Base-by-base conservation (phyloP, 2,797 vertebrate species). In the Mus minutoides region DNA sequence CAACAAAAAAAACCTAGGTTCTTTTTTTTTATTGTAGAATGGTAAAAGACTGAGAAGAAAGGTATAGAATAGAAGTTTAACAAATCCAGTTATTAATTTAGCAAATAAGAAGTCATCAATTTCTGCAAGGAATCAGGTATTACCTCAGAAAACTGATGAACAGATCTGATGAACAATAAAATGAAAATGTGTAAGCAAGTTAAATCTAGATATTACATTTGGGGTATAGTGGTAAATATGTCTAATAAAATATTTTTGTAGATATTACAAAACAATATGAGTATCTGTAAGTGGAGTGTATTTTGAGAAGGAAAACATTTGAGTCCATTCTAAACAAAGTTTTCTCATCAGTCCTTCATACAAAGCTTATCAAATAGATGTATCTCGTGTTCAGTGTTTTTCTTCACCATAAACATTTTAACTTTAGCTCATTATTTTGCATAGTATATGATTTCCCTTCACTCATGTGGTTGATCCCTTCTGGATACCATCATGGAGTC, bases 11-110 rank as follows among this genome's bases (percentile, higher is more conserved):
- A 22, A 86, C 16, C 26, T 75, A 88, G 67, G 2, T 0, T 67
- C 95, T 46, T 86, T 95, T 77, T 73, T 29, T 13, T 56, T 29
- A 83, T 67, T 10, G 19, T 54, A 12, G 73, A 90, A 93, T 80
- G 26, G 54, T 17, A 91, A 94, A 94, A 90, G 26, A 17, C 13
- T 95, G 19, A 95, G 52, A 96, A 88, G 37, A 95, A 90, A 88
- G 22, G 16, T 34, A 69, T 76, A 64, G 2, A 67, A 69, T 76
- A 64, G 2, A 67, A 90, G 13, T 71, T 82, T 88, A 94, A 82
- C 12, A 94, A 94, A 88, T 76, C 10, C 71, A 84, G 29, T 62
- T 87, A 76, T 26, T 0, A 24, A 95, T n/a, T 86, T n/a, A 93
- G 37, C 52, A 58, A 94, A 90, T 88, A 64, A 69, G 62, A 84